These are phyloP conservation scores for Mionectes macconnelli DNA, from an alignment of 2,113 vertebrate genomes.

Conservation along the genomic window DNA sequence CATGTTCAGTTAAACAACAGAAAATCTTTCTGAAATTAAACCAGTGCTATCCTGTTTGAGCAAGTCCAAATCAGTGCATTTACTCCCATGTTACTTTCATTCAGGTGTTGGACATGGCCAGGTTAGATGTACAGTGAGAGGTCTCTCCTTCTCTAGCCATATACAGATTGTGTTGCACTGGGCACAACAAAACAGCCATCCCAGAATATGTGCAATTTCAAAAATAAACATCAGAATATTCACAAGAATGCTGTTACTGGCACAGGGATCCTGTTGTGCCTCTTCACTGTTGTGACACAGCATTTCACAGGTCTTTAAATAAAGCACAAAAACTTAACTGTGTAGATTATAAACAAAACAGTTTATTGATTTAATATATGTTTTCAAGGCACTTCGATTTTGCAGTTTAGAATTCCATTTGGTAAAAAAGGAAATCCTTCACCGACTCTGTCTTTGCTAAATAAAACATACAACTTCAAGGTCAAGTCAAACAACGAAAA, in stretches of 20 bases:
- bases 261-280: background rate
- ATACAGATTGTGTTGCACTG: accelerated
- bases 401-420: background rate
- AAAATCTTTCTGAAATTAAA: background rate
- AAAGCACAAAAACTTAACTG: background rate
- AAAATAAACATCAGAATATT: background rate
- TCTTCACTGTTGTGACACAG: background rate
- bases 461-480: background rate
- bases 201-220: background rate
- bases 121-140: background rate
- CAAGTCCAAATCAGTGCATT: background rate
- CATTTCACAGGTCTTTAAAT: background rate
- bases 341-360: background rate
- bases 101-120: background rate
- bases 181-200: background rate
- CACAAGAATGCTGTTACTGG: background rate
- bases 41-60: background rate
- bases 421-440: background rate
- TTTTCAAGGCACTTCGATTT: background rate
- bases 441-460: background rate
- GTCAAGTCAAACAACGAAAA: background rate
- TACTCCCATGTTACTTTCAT: background rate
- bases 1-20: background rate
- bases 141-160: background rate
- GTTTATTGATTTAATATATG: background rate